Evolutionary conservation across 30 jellyfish, hydroid and myxozoan genomes (phyloP), one percentile per base, ranked within the genome.

Genomic region (Cassiopea andromeda): DNA sequence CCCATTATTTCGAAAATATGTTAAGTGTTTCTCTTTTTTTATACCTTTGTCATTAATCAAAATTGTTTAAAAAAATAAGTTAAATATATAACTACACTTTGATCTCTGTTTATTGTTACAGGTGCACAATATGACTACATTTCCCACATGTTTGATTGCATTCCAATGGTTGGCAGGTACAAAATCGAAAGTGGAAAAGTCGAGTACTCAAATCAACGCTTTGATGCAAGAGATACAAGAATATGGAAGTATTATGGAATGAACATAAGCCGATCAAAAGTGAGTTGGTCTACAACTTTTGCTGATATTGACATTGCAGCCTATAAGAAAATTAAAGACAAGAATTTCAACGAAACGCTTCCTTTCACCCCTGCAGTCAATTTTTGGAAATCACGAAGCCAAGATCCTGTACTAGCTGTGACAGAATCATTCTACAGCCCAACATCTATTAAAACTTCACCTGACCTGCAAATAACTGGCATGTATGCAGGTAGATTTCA

Each of bases 131-230:
- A 87, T 54, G 94, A 78, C 1, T 73, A 50, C 49, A 75, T 87
- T 15, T 77, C 94, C 61, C 94, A 87, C 50, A 1, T 87, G 64
- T 87, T 87, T 45, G 94, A 87, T 81, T 87, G 94, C 73, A 69
- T 87, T 12, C 74, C 94, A 46, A 87, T 87, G 94, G 94, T 78
- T 38, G 94, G 94, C 10, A 73, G 94, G 72, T 87, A 87, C 86
- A 69, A 69, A 18, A 78, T 87, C 1, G 80, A 78, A 1, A 80
- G 71, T 8, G 89, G 85, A 2, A 44, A 38, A 15, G 85, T 87
- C 59, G 60, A 43, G 48, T 87, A 87, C 66, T 87, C 94, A 1
- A 87, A 87, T 44, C 48, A 70, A 14, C 38, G 43, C 43, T 87
- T 43, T 60, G 88, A 69, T 73, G 69, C 85, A 13, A 87, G 70